Base-by-base conservation (phyloP, 2,113 vertebrate genomes). In the Trochalopteron elliotii region DNA sequence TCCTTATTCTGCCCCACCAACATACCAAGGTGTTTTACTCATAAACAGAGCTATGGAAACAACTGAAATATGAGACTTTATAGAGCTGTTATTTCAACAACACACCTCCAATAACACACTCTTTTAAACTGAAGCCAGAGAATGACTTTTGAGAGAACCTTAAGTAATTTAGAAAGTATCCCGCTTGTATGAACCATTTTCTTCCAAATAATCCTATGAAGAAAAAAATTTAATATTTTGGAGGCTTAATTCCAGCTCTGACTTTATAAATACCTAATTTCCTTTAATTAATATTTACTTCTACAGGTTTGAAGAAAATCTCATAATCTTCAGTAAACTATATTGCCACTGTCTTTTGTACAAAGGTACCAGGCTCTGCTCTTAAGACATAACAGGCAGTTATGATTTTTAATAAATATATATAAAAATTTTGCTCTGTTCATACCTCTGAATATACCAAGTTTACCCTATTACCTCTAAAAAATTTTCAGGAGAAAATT, bases 1-100 rank as follows among this genome's bases (percentile, higher is more conserved):
- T 57, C 93, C 59, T 95, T 96, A 90, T 87, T 92, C 90, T 97
- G 60, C 52, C 78, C 87, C 79, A 94, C 87, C 90, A 92, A 80
- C 67, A 71, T 76, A 72, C 9, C 9, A 45, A 50, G 37, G 27
- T 0, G 2, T 47, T 85, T 47, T 24, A 45, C 35, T 52, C 49
- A 10, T 40, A 74, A 94, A 63, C 10, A 59, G 50, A 74, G 30
- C 17, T 25, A 15, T 60, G 31, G 17, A 81, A 92, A 75, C 44
- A 42, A 60, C 14, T 67, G n/a, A 47, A 45, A 86, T 84, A 49
- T 28, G 5, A 52, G 87, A 56, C 30, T 12, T 61, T 24, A 15
- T 1, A 35, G 12, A 87, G 21, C 7, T 86, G 19, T n/a, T 57
- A 57, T 77, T 78, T 83, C 60, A 86, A 28, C 20, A 65, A 5